Percentiles rank a stretch among this genome's conserved stretches.
Conservation (phyloP, 2,888 invertebrate species). For the Pseudanteris insignis region DNA sequence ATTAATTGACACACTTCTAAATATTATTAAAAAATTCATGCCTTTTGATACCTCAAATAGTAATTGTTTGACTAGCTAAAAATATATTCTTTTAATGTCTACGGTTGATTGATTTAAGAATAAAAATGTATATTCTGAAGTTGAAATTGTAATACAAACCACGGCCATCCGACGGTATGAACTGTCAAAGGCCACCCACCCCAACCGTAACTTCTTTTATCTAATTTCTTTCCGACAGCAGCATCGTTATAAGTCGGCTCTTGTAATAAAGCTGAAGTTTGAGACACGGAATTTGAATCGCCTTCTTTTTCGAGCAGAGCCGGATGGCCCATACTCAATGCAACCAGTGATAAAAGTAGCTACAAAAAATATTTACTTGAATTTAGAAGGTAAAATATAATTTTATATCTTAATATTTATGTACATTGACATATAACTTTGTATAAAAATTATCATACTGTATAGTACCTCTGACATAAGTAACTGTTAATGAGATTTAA, state of each 20-base stretch:
- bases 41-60: no score
- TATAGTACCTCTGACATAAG: no score
- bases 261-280: conserved; percentile 11
- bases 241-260: conserved; percentile 7
- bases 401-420: no score
- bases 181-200: conserved; percentile 9
- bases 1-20: no score
- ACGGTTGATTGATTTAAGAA: no score
- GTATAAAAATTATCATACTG: no score
- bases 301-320: conserved; percentile 11
- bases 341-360: conserved; percentile 15
- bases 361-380: background rate
- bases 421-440: no score
- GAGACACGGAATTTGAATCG: conserved; percentile 1
- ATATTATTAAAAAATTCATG: no score
- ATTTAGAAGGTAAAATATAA: background rate
- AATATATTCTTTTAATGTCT: no score
- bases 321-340: conserved; percentile 17
- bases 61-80: no score
- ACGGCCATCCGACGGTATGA: conserved; percentile 24
- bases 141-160: conserved; percentile 20
- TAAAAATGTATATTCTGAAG: no score
- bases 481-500: no score
- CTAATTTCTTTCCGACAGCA: conserved; percentile 6
- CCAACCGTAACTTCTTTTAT: conserved; percentile 22